phyloP scores from a whole-genome alignment of 1,140 invertebrate species.

The Drusus annulatus region DNA sequence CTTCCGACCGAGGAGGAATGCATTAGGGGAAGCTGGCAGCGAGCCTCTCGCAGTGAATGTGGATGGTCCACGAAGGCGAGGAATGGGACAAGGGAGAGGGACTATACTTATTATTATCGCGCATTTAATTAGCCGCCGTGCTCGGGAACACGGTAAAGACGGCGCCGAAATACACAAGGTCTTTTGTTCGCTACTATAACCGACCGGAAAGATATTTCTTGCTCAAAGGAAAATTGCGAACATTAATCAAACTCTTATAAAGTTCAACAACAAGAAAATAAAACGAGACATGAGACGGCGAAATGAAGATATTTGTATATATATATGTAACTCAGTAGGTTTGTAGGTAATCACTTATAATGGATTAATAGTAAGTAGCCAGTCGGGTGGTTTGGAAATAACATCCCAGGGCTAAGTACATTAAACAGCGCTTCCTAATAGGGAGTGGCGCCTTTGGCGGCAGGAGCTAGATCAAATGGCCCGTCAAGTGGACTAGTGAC shows the following conservation, averaged over 20 bases:
- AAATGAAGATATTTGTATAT: background rate
- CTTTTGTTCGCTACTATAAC: background rate
- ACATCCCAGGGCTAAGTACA: constrained; percentile 16
- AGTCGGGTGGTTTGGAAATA: constrained; percentile 11
- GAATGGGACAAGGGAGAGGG: constrained; percentile 19
- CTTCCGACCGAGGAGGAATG: constrained; percentile 48
- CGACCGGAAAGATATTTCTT: no score
- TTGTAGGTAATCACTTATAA: background rate
- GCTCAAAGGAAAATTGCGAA: no score
- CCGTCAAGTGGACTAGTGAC: constrained; percentile 42
- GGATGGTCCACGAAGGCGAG: background rate
- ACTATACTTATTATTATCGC: constrained; percentile 18
- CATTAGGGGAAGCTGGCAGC: constrained; percentile 32
- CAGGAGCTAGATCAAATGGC: constrained; percentile 18
- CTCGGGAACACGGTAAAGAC: background rate
- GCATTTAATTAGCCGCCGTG: constrained; percentile 36
- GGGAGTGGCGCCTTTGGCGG: constrained; percentile 31
- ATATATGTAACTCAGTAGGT: background rate
- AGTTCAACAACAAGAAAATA: no score
- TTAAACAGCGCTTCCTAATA: constrained; percentile 44
- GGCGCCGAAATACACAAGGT: background rate
- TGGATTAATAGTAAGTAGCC: background rate
- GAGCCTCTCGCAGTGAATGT: background rate
- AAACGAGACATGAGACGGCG: no score
- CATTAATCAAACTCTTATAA: no score